These are phyloP conservation scores for Catocala sponsa DNA, from an alignment of 2,888 invertebrate species.

Conservation along the genomic window DNA sequence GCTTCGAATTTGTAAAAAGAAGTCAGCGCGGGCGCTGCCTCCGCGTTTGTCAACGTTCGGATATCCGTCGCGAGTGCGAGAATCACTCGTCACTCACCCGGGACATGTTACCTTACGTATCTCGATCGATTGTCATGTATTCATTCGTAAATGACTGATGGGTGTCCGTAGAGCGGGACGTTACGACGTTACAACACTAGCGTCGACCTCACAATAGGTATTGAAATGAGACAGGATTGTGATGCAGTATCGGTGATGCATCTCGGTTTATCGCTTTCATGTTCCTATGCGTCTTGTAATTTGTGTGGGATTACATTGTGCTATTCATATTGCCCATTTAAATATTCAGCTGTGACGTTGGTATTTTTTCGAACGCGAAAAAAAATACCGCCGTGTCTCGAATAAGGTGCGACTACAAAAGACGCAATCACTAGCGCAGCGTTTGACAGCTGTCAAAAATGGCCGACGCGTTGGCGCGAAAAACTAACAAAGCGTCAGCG, in stretches of 20 bases:
- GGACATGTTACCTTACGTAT: constrained; percentile 76
- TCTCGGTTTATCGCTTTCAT: constrained; percentile 81
- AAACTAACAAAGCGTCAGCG: constrained; percentile 78
- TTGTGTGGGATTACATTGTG: constrained; percentile 80
- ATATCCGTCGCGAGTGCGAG: constrained; percentile 68
- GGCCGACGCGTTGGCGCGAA: constrained; percentile 78
- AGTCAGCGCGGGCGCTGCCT: constrained; percentile 45
- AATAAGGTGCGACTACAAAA: constrained; percentile 72
- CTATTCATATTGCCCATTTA: constrained; percentile 72
- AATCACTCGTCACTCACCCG: constrained; percentile 74
- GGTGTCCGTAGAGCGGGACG: constrained; percentile 65
- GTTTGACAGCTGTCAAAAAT: constrained; percentile 86
- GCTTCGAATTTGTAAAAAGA: constrained; percentile 71
- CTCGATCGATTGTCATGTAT: constrained; percentile 78
- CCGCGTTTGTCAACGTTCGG: constrained; percentile 74
- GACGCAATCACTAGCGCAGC: constrained; percentile 70
- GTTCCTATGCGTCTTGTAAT: constrained; percentile 74
- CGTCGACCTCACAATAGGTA: constrained; percentile 75
- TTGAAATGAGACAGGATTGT: constrained; percentile 76
- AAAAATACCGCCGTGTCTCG: constrained; percentile 34
- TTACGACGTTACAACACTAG: constrained; percentile 69
- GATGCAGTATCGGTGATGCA: constrained; percentile 78
- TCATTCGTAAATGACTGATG: constrained; percentile 81
- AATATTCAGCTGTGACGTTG: constrained; percentile 55
- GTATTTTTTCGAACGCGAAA: constrained; percentile 38